Conservation (phyloP, 1,140 invertebrate species). For the Drosophila malerkotliana region DNA sequence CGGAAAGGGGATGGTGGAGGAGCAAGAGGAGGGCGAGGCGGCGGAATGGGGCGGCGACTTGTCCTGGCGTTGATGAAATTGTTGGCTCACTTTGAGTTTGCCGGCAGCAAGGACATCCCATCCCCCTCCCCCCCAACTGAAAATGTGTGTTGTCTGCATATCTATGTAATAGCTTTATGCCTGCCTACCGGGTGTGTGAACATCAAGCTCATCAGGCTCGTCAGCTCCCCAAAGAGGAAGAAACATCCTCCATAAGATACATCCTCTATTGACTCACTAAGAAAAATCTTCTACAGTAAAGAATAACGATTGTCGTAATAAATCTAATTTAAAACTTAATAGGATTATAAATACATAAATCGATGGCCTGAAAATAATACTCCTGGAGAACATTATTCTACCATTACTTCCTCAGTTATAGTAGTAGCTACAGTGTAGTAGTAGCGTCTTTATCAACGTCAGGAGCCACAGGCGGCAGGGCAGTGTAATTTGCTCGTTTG, state of each 20-base stretch:
- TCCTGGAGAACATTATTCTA: too few relatives aligned
- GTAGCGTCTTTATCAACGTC: slow-evolving; percentile 17
- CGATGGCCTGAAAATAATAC: too few relatives aligned
- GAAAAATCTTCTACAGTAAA: background rate
- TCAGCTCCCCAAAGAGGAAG: slow-evolving; percentile 7
- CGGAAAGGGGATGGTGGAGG: background rate
- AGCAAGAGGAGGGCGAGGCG: background rate
- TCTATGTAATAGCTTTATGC: slow-evolving; percentile 78
- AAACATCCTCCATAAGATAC: slow-evolving; percentile 17
- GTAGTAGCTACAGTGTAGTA: background rate
- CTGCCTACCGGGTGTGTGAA: slow-evolving; percentile 83
- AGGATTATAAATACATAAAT: too few relatives aligned
- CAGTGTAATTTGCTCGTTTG: slow-evolving; percentile 31
- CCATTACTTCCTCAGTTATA: background rate
- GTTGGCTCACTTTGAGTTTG: slow-evolving; percentile 81
- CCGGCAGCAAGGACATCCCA: slow-evolving; percentile 80
- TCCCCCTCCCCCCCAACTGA: slow-evolving; percentile 18
- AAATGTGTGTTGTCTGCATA: slow-evolving; percentile 6
- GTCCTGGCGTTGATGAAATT: slow-evolving; percentile 80
- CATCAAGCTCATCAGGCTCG: slow-evolving; percentile 71
- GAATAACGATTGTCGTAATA: too few relatives aligned
- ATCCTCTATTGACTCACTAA: background rate
- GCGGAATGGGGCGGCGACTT: slow-evolving; percentile 22
- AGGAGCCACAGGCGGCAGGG: slow-evolving; percentile 23
- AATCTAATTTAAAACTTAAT: too few relatives aligned